phyloP scores from a whole-genome alignment of 1,140 invertebrate species.

The Lycorma delicatula region DNA sequence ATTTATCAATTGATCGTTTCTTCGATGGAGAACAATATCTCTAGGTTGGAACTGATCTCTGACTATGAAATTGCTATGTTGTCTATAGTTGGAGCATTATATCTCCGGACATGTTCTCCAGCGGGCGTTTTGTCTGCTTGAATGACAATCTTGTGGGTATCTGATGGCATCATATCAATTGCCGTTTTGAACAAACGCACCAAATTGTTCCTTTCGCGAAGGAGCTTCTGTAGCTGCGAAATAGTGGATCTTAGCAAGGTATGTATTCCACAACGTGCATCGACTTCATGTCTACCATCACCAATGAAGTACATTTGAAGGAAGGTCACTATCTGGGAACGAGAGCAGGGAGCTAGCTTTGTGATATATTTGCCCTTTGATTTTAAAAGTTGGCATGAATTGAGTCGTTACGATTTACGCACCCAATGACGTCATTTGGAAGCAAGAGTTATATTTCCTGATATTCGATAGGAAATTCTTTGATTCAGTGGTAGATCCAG shows the following conservation, averaged over 20 bases:
- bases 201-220: slow-evolving; percentile 37
- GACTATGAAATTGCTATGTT: slow-evolving; percentile 39
- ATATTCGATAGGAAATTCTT: no score
- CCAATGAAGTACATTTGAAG: slow-evolving; percentile 38
- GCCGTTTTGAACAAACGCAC: slow-evolving; percentile 37
- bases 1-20: no score
- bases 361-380: slow-evolving; percentile 32
- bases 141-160: slow-evolving; percentile 37
- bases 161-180: slow-evolving; percentile 33
- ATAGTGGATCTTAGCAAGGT: slow-evolving; percentile 30
- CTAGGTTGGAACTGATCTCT: slow-evolving; percentile 34
- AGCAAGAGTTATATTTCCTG: no score
- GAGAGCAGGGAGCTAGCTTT: slow-evolving; percentile 31
- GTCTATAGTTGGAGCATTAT: slow-evolving; percentile 39
- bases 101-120: slow-evolving; percentile 35
- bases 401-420: no score
- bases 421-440: no score
- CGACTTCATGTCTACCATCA: slow-evolving; percentile 36
- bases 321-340: slow-evolving; percentile 23
- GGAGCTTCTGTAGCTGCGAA: slow-evolving; percentile 32
- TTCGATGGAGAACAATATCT: slow-evolving; percentile 39
- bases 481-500: no score
- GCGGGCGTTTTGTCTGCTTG: slow-evolving; percentile 34
- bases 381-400: no score
- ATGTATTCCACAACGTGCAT: slow-evolving; percentile 33